Evolutionary conservation across 2,113 vertebrate genomes (phyloP).

Genomic region (Baryphthengus martii): DNA sequence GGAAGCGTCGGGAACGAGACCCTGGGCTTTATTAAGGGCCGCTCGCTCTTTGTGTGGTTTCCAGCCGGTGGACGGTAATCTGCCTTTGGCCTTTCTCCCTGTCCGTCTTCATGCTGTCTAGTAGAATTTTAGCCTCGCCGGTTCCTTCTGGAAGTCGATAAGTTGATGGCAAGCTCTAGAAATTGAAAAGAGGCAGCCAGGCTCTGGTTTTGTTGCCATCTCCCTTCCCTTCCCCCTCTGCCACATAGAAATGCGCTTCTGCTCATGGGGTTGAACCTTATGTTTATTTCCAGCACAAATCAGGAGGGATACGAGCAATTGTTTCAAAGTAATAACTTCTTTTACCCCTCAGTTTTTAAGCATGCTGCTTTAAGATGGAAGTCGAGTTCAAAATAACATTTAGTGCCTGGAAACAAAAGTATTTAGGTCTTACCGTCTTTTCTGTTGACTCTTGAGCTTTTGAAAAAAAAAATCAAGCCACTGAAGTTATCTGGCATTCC

Average conservation of each 20-base stretch:
- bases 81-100: fast-evolving
- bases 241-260: not conserved
- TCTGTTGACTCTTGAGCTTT: not conserved
- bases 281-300: not conserved
- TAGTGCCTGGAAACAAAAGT: not conserved
- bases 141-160: not conserved
- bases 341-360: not conserved
- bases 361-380: not conserved
- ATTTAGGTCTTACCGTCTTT: not conserved
- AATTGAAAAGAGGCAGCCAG: not conserved
- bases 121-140: too few relatives aligned
- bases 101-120: not conserved
- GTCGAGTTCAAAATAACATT: not conserved
- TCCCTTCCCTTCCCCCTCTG: not conserved
- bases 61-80: not conserved
- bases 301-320: not conserved
- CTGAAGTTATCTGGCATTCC: not conserved
- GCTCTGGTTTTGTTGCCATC: not conserved
- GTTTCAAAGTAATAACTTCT: not conserved
- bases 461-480: not conserved
- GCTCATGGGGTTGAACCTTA: not conserved
- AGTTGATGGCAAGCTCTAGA: not conserved
- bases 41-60: not conserved
- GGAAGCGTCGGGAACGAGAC: not conserved
- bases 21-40: not conserved